Evolutionary conservation across 2,113 vertebrate species (phyloP), one percentile per base, ranked within the genome.

Genomic region (Podocnemis expansa): DNA sequence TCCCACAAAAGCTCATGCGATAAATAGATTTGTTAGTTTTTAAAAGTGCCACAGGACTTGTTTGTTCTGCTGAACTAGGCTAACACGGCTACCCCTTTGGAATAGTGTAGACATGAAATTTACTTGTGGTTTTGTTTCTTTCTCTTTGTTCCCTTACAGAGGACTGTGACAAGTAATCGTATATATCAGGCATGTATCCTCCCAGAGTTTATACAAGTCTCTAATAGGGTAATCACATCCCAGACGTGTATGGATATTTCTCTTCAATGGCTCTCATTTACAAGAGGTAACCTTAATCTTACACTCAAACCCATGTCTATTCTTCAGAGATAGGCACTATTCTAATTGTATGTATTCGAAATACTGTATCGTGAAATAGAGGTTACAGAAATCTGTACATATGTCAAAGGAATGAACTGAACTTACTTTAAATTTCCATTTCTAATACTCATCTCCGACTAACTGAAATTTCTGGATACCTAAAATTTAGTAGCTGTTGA

Each of bases 341-440:
- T 49, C 78, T 90, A 73, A 80, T 29, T 90, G 82, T 67, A 13
- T 82, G 86, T 8, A 8, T 76, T 19, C 31, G 54, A 84, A 91
- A 78, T 70, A 29, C 0, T 34, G 34, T 31, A 10, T 75, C 85
- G 21, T 25, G 7, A 43, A 81, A 45, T 17, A 58, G 52, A 78
- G 51, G 49, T 3, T 27, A 84, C 84, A 10, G 12, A 78, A 60
- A 47, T 49, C 85, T 82, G 19, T 16, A 47, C 29, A 17, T 4
- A 11, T 19, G 24, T 10, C 0, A 0, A 70, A 76, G 38, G 78
- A 87, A 79, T 16, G 3, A 58, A 27, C 43, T 45, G 43, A 1
- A 29, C 75, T 56, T 45, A 11, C 31, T 60, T 60, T 80, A 79
- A 58, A 49, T n/a, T 63, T 6, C 47, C 38, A 54, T 31, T 78